phyloP scores from a whole-genome alignment of 2,113 vertebrate species.

The Nycticryphes semicollaris region DNA sequence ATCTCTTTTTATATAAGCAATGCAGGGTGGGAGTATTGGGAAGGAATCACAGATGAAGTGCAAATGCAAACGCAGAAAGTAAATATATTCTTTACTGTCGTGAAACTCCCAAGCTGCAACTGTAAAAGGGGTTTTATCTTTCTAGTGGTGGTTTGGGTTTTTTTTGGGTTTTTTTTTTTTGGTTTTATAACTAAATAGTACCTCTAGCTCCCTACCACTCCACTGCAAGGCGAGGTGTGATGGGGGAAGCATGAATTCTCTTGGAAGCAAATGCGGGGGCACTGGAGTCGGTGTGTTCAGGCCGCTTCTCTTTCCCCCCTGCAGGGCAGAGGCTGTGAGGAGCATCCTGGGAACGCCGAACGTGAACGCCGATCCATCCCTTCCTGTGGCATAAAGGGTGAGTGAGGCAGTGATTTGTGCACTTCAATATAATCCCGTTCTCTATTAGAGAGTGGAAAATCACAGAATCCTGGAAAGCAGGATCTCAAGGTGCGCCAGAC shows the following conservation, averaged over 20 bases:
- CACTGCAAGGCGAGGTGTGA: not conserved
- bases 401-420: not conserved
- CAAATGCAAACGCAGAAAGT: not conserved
- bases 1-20: conserved; percentile 11
- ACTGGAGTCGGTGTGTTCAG: not conserved
- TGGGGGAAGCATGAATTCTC: not conserved
- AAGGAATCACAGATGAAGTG: conserved; percentile 10
- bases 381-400: not conserved
- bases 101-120: not conserved
- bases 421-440: not conserved
- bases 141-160: not conserved
- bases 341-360: rapidly evolving
- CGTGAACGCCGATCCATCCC: not conserved
- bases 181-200: not conserved
- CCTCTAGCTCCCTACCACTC: not conserved
- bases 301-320: not conserved
- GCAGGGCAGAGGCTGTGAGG: not conserved
- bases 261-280: not conserved
- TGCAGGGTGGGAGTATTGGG: not conserved
- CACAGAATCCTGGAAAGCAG: not conserved
- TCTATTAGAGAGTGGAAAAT: not conserved
- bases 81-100: not conserved
- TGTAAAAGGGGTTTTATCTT: not conserved
- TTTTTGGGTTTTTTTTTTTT: not conserved
- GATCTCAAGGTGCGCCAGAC: not conserved